Evolutionary conservation across 2,797 vertebrate genomes (phyloP).

Genomic region (Microctenopoma lineatum): DNA sequence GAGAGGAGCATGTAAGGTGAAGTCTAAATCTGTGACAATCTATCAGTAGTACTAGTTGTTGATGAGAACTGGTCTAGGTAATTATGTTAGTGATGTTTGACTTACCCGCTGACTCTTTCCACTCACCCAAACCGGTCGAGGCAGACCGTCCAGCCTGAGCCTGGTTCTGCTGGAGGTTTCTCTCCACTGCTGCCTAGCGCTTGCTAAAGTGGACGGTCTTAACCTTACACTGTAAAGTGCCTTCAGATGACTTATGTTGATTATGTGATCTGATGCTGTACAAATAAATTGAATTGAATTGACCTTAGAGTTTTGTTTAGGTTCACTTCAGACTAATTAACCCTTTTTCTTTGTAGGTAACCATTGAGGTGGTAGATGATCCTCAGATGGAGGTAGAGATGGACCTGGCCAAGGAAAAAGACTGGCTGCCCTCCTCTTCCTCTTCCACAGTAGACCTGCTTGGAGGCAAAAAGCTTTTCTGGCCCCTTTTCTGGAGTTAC

Average conservation of each 20-base stretch:
- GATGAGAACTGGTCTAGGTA: too few species aligned
- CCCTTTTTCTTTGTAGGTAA: constrained; percentile 81
- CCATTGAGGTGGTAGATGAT: constrained; percentile 91
- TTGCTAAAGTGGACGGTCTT: too few species aligned
- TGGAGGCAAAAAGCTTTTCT: constrained; percentile 89
- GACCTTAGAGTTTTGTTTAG: background rate
- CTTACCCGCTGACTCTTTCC: too few species aligned
- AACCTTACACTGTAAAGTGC: too few species aligned
- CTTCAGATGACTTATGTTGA: too few species aligned
- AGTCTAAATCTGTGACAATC: constrained; percentile 8
- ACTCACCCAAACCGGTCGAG: too few species aligned
- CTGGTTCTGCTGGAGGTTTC: too few species aligned
- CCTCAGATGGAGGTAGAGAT: constrained; percentile 90
- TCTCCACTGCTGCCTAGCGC: too few species aligned
- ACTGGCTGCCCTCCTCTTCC: constrained; percentile 83
- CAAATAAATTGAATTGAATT: too few species aligned
- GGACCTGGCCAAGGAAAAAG: constrained; percentile 88
- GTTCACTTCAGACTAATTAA: constrained; percentile 2
- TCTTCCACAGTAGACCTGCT: constrained; percentile 85
- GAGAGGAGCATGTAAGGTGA: constrained; percentile 21
- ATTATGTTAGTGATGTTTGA: too few species aligned
- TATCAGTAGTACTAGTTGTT: background rate
- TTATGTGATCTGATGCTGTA: too few species aligned
- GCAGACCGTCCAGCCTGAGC: too few species aligned
- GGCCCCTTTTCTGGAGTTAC: constrained; percentile 94